phyloP scores from a whole-genome alignment of 1,140 invertebrate genomes.

The Panonychus citri region DNA sequence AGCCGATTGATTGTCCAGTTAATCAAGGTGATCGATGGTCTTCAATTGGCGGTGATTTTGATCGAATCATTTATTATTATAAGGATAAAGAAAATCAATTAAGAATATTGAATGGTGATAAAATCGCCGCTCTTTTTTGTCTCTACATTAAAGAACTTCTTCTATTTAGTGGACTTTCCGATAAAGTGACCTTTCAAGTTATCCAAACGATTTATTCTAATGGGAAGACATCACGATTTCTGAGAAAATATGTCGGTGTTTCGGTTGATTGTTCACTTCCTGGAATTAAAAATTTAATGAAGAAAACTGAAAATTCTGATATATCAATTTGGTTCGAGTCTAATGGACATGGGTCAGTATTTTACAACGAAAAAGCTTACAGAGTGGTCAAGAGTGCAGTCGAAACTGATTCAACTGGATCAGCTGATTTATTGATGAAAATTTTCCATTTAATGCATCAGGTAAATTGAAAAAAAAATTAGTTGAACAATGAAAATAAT shows the following conservation, averaged over 20 bases:
- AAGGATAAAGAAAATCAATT: slow-evolving; percentile 33
- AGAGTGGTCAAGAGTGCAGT: no score
- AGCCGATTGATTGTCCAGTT: neutral
- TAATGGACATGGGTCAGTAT: slow-evolving; percentile 86
- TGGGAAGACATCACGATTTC: slow-evolving; percentile 80
- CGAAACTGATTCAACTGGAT: slow-evolving; percentile 19
- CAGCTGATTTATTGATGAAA: slow-evolving; percentile 34
- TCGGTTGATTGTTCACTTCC: slow-evolving; percentile 52
- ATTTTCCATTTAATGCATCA: slow-evolving; percentile 72
- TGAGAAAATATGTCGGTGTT: slow-evolving; percentile 42
- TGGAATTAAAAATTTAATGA: slow-evolving; percentile 92
- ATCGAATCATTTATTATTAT: slow-evolving; percentile 69
- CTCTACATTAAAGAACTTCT: slow-evolving; percentile 56
- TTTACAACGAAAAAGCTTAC: slow-evolving; percentile 22
- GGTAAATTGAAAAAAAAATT: slow-evolving; percentile 13
- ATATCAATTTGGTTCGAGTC: slow-evolving; percentile 98
- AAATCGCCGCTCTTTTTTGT: slow-evolving; percentile 66
- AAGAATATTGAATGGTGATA: slow-evolving; percentile 78
- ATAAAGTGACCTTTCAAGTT: slow-evolving; percentile 46
- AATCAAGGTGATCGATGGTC: slow-evolving; percentile 43
- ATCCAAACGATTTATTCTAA: slow-evolving; percentile 98
- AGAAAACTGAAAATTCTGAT: slow-evolving; percentile 67
- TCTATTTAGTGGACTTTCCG: slow-evolving; percentile 31
- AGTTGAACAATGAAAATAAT: neutral
- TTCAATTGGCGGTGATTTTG: slow-evolving; percentile 91